Percentiles rank a stretch among this genome's conserved stretches.
Evolutionary conservation across 1,140 invertebrate species (phyloP).

Genomic region (Meloidogyne floridensis): DNA sequence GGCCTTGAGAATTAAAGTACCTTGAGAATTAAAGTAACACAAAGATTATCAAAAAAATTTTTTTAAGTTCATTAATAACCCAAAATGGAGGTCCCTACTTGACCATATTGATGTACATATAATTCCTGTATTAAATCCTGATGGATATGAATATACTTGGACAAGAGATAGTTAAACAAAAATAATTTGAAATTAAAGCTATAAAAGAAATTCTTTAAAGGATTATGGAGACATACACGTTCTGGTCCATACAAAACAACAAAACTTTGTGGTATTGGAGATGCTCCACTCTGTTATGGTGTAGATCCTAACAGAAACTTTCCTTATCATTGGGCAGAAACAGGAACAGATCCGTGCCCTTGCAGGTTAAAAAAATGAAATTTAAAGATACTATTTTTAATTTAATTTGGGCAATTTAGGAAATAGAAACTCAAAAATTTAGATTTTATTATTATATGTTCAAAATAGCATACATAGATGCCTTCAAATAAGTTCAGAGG

Average conservation of each 20-base stretch:
- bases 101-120: conserved; percentile 45
- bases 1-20: no score
- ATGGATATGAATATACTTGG: conserved; percentile 67
- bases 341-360: conserved; percentile 28
- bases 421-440: no score
- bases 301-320: conserved; percentile 68
- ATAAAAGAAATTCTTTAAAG: conserved; percentile 9
- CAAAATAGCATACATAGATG: no score
- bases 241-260: conserved; percentile 35
- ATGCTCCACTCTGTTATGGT: conserved; percentile 57
- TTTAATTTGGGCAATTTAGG: no score
- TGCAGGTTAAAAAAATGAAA: conserved; percentile 16
- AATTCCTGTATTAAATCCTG: conserved; percentile 50
- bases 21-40: no score
- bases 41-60: no score
- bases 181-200: not conserved
- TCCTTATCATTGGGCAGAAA: conserved; percentile 65
- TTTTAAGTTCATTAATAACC: conserved; percentile 26
- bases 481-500: no score
- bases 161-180: conserved; percentile 48
- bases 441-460: no score
- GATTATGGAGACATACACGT: conserved; percentile 68
- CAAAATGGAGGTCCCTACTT: conserved; percentile 20
- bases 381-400: not conserved
- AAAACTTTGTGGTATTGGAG: conserved; percentile 10